Base-by-base conservation (phyloP, 1,140 invertebrate genomes). In the Caerostris darwini region DNA sequence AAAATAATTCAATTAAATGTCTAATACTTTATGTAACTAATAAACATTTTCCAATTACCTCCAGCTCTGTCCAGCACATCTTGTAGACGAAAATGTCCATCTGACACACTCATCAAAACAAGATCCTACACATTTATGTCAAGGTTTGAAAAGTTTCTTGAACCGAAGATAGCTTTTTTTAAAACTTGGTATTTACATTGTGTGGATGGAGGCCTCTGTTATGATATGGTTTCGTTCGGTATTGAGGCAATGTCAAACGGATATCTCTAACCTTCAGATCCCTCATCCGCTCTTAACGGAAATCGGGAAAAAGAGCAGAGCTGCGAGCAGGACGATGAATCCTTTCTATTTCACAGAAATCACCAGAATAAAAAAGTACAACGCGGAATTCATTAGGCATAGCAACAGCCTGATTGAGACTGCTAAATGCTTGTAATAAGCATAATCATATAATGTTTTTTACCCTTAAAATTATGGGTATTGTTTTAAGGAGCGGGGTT, bases 251-350 rank as follows among this genome's bases (percentile, higher is more conserved):
- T 67, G 86, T 10, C 58, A 17, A n/a, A 14, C 83, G 86, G 86
- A 88, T 88, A 67, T 88, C 86, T 59, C 14, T 58, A 88, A 88
- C 86, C 86, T 88, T 88, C 90, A 50, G 34, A 14, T 82, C 71
- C 4, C 71, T 91, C 90, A 81, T 91, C 90, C 90, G 90, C 71
- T 91, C 34, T 50, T 57, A 59, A 69, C 90, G 90, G 90, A 91
- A 91, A 91, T 82, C 90, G 14, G 34, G 61, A 88, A 67, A 53
- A 81, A 77, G 71, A 82, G 54, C 17, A 54, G 7, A 67, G 53
- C 17, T 64, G 61, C 61, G 34, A 64, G 3, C 7, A 50, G 10
- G 8, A 77, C 34, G 71, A 77, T 77, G 71, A 53, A 77, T 77
- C 71, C 71, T 12, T 12, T 77, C 34, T 8, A 77, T 53, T 77